Evolutionary conservation across 2,113 vertebrate species (phyloP).

Genomic region (Paramisgurnus dabryanus): DNA sequence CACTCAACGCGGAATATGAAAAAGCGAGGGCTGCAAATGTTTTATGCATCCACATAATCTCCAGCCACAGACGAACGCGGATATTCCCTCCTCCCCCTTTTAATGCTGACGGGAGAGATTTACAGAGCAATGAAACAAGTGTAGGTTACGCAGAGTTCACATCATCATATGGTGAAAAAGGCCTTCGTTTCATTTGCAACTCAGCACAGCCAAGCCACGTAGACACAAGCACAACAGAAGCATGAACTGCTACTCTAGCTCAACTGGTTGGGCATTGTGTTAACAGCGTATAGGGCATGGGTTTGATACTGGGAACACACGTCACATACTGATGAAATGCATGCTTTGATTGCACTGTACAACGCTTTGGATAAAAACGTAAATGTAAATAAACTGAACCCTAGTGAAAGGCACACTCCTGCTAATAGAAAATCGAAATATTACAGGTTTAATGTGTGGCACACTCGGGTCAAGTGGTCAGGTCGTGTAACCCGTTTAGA

Average conservation of each 20-base stretch:
- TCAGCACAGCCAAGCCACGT: conserved; percentile 42
- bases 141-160: conserved; percentile 45
- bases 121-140: conserved; percentile 46
- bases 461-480: conserved; percentile 3
- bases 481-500: background rate
- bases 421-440: background rate
- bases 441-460: background rate
- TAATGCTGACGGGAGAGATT: conserved; percentile 34
- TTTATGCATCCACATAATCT: conserved; percentile 23
- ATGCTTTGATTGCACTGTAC: too few relatives aligned
- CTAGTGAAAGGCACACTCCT: background rate
- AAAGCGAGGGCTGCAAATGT: conserved; percentile 27
- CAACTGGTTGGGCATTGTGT: too few relatives aligned
- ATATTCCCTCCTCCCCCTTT: background rate
- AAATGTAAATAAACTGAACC: background rate
- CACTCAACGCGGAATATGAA: conserved; percentile 40
- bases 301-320: too few relatives aligned
- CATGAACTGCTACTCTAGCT: background rate
- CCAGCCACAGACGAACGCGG: conserved; percentile 11
- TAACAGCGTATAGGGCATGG: too few relatives aligned
- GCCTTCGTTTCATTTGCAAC: conserved; percentile 49
- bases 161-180: conserved; percentile 41
- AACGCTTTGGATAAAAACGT: too few relatives aligned
- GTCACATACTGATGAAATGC: too few relatives aligned
- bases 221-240: background rate